Conservation (phyloP, 1,140 invertebrate genomes). For the Neuroterus valhalla region DNA sequence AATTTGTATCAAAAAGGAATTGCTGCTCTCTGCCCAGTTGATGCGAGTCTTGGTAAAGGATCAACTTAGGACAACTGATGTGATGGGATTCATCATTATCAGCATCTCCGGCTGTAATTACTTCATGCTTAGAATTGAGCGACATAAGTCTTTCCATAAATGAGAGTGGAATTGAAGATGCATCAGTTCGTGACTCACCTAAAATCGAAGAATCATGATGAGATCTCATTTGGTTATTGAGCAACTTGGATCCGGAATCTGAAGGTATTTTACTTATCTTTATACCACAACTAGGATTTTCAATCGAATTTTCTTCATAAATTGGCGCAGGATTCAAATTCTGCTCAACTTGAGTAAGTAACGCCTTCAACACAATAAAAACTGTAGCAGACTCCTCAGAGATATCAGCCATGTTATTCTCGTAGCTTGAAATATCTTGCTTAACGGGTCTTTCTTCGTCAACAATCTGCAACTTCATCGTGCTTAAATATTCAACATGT, state of each 20-base stretch:
- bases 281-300: neutral
- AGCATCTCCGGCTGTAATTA: too few species aligned
- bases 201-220: neutral
- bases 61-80: too few species aligned
- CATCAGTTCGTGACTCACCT: neutral
- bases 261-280: neutral
- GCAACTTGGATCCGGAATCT: neutral
- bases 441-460: conserved; percentile 53
- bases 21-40: too few species aligned
- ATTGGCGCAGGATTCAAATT: conserved; percentile 26
- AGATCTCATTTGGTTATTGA: neutral
- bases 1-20: too few species aligned
- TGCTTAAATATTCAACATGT: conserved; percentile 72
- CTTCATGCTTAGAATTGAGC: too few species aligned
- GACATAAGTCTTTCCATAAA: neutral
- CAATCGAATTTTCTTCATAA: conserved; percentile 2
- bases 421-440: conserved; percentile 57
- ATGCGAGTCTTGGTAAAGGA: too few species aligned
- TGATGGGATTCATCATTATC: too few species aligned
- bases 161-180: conserved; percentile 33
- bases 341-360: conserved; percentile 67
- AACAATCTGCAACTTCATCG: conserved; percentile 67
- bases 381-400: conserved; percentile 72
- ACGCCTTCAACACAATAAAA: conserved; percentile 70
- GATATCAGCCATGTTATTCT: conserved; percentile 61